These are phyloP conservation scores for Torymus tubicola DNA, from an alignment of 2,888 invertebrate genomes.

Conservation along the genomic window DNA sequence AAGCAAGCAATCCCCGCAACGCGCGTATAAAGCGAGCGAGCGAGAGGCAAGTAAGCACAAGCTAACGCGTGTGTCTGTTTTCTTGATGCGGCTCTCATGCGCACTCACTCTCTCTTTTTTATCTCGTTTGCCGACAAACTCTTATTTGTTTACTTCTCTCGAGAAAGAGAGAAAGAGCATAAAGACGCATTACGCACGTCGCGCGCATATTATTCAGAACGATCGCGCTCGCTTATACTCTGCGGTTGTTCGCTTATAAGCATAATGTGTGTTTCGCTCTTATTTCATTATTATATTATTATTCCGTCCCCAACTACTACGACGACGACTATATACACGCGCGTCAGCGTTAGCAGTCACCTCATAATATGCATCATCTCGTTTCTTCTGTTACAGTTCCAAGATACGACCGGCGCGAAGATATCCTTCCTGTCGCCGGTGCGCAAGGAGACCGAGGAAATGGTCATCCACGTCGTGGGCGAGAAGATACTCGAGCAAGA, in stretches of 20 bases:
- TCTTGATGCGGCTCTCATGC: too few species aligned
- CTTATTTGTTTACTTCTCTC: conserved; percentile 45
- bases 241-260: neutral
- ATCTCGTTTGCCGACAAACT: conserved; percentile 5
- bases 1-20: neutral
- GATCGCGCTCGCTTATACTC: neutral
- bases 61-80: too few species aligned
- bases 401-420: conserved; percentile 78
- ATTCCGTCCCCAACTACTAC: too few species aligned
- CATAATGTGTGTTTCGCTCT: neutral
- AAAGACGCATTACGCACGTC: conserved; percentile 6
- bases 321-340: too few species aligned
- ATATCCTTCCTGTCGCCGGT: conserved; percentile 79
- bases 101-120: conserved; percentile 31
- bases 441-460: conserved; percentile 79
- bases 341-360: too few species aligned
- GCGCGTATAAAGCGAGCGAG: too few species aligned
- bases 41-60: too few species aligned
- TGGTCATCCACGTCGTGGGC: conserved; percentile 80
- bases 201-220: conserved; percentile 10
- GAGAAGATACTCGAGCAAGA: conserved; percentile 77
- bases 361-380: neutral
- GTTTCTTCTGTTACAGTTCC: conserved; percentile 67
- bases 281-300: too few species aligned
- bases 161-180: neutral